These are phyloP conservation scores for Silurus asotus DNA, from an alignment of 2,113 vertebrate species.

Conservation along the genomic window DNA sequence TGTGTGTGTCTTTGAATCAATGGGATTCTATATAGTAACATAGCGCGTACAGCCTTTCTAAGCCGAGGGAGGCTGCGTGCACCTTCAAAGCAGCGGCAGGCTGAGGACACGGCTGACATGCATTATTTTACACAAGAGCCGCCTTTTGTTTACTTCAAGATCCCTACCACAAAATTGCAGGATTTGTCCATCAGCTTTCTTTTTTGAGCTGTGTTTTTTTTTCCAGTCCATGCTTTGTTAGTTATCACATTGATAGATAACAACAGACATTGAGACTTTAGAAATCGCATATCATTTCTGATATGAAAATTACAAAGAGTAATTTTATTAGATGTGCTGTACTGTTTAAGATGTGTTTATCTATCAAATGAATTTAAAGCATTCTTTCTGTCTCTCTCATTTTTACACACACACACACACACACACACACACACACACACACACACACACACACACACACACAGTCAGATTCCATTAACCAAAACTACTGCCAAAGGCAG, in stretches of 20 bases:
- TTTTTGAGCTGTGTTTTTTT: constrained; percentile 2
- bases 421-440: background rate
- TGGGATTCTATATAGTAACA: constrained; percentile 75
- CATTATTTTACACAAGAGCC: constrained; percentile 73
- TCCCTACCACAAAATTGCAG: constrained; percentile 72
- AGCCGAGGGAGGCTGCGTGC: constrained; percentile 50
- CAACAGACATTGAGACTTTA: constrained; percentile 1
- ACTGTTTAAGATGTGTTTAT: background rate
- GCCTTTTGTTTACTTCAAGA: constrained; percentile 74
- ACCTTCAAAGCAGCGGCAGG: constrained; percentile 70
- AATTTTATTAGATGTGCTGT: background rate
- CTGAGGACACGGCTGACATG: constrained; percentile 69
- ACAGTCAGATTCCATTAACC: constrained; percentile 10
- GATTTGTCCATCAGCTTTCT: constrained; percentile 68
- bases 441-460: background rate
- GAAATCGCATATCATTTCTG: background rate
- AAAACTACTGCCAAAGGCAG: constrained; percentile 48
- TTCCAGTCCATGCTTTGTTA: constrained; percentile 25
- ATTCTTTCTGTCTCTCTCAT: background rate
- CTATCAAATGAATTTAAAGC: constrained; percentile 9
- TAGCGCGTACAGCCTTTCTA: constrained; percentile 59
- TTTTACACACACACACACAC: background rate
- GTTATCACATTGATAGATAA: constrained; percentile 18
- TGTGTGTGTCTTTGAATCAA: constrained; percentile 67
- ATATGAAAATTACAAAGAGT: background rate